phyloP scores from a whole-genome alignment of 2,797 vertebrate species.

The Onychomys arenicola region DNA sequence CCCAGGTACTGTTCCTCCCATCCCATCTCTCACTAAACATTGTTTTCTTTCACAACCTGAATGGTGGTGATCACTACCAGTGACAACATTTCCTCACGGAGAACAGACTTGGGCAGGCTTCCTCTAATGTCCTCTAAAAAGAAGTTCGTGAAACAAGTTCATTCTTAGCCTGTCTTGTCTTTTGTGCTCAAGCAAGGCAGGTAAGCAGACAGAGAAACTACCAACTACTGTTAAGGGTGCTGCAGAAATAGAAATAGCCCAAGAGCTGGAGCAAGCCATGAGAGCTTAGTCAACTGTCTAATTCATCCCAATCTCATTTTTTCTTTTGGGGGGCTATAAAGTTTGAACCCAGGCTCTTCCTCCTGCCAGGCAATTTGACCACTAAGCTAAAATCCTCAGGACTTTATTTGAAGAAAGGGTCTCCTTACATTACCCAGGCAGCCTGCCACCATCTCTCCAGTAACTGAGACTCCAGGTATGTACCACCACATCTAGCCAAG shows the following conservation, averaged over 20 bases:
- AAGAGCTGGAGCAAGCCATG: background rate
- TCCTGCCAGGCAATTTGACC: background rate
- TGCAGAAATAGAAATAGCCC: background rate
- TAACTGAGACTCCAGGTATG: background rate
- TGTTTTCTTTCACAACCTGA: background rate
- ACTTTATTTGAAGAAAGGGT: background rate
- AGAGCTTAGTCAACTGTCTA: background rate
- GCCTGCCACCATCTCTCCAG: background rate
- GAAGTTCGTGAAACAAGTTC: background rate
- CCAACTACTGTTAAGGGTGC: background rate
- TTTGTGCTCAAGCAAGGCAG: background rate
- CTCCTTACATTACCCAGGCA: background rate
- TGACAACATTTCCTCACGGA: background rate
- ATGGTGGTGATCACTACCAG: background rate
- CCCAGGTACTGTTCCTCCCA: background rate
- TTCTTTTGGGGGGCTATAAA: background rate
- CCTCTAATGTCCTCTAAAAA: background rate
- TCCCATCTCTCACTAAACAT: background rate
- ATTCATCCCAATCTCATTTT: background rate
- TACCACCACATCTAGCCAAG: background rate
- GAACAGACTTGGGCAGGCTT: background rate
- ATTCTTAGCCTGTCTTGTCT: background rate
- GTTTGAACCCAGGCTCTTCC: background rate
- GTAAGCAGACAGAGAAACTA: background rate
- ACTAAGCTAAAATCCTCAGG: background rate